Conservation (phyloP, 2,888 invertebrate species). For the Caenorhabditis angaria region DNA sequence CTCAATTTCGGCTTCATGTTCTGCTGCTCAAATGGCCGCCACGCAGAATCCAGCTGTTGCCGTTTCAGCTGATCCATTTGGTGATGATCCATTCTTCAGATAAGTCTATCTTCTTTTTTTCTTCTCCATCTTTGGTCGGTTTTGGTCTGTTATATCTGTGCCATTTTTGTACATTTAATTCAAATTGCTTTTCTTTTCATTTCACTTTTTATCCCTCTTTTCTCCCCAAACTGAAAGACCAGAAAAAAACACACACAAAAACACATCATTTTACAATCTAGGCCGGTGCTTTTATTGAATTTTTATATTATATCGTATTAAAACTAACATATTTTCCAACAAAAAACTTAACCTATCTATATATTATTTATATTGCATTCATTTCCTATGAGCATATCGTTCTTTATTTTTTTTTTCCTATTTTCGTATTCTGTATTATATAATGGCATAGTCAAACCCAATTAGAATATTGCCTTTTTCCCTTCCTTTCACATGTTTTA, state of each 20-base stretch:
- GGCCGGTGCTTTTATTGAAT: conserved; percentile 6
- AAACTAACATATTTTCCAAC: background rate
- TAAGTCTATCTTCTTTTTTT: conserved; percentile 19
- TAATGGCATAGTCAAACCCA: background rate
- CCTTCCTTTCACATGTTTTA: background rate
- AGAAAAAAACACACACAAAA: background rate
- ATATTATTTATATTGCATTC: conserved; percentile 3
- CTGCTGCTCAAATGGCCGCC: conserved; percentile 38
- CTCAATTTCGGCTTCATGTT: conserved; percentile 35
- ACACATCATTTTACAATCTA: background rate
- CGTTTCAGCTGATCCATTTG: conserved; percentile 50
- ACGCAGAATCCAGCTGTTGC: conserved; percentile 18
- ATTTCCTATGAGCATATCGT: background rate
- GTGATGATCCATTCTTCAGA: conserved; percentile 59
- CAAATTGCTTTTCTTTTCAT: too few species aligned
- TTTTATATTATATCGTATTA: background rate
- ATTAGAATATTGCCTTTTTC: background rate
- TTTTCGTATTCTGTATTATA: background rate
- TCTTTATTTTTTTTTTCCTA: background rate
- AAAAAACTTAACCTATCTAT: background rate
- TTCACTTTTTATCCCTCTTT: background rate
- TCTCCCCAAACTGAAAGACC: background rate
- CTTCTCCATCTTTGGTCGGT: background rate
- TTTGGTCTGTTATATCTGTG: too few species aligned
- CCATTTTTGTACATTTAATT: conserved; percentile 8